Base-by-base conservation (phyloP, 2,888 invertebrate genomes). In the Digitonthophagus gazella region DNA sequence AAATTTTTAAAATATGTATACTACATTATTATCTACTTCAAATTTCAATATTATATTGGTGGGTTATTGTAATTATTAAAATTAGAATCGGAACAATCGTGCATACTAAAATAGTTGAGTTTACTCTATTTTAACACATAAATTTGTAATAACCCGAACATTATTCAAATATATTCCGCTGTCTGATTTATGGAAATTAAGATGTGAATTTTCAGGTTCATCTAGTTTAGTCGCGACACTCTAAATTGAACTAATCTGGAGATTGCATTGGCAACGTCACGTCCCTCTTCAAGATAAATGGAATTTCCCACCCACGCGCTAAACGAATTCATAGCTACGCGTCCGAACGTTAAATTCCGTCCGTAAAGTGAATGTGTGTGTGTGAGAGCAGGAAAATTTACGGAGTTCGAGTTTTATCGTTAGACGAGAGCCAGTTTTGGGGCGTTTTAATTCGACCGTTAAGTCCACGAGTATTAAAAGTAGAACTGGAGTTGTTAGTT, bases 171-270 rank as follows among this genome's bases (percentile, higher is more conserved):
- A n/a, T n/a, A n/a, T n/a, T n/a, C n/a, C n/a, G n/a, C n/a, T n/a
- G n/a, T n/a, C n/a, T n/a, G n/a, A n/a, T n/a, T n/a, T n/a, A n/a
- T n/a, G n/a, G n/a, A n/a, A n/a, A n/a, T n/a, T n/a, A 44, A 44
- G 28, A 44, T 44, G 28, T 44, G 28, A 44, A n/a, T n/a, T n/a
- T n/a, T n/a, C n/a, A n/a, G n/a, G n/a, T 11, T 44, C 28, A 19
- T 20, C 61, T 20, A 19, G 61, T 18, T 61, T 61, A 14, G 19
- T n/a, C 61, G 61, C 61, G 61, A 19, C n/a, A 61, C 61, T 61
- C 61, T 61, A 61, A 61, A 61, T 61, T 61, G 61, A 61, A 61
- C 61, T 61, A 61, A 61, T 61, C 61, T 61, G 61, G 61, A 61
- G 61, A 61, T 61, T 61, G 61, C 61, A 61, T 61, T 61, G 61